Conservation (phyloP, 2,888 invertebrate genomes). For the Eutolmus rufibarbis region DNA sequence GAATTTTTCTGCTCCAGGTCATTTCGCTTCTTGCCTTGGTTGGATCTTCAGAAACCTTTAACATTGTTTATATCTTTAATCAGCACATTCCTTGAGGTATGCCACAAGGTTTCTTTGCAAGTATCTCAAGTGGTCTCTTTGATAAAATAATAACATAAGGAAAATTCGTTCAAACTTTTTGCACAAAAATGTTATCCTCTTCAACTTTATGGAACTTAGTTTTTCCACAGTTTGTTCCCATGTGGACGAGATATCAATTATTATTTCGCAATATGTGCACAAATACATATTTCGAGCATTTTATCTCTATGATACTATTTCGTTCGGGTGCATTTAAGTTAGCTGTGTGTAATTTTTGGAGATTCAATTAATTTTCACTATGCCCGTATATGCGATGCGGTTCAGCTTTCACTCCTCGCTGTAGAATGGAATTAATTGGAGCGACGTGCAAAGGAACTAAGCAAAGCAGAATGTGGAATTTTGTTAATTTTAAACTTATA, state of each 20-base stretch:
- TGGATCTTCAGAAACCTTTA: not conserved
- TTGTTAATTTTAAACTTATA: not conserved
- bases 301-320: not conserved
- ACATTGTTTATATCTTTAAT: not conserved
- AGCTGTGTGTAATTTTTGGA: not conserved
- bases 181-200: not conserved
- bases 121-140: not conserved
- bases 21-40: not conserved
- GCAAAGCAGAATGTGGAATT: not conserved
- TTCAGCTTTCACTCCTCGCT: not conserved
- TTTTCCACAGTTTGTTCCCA: not conserved
- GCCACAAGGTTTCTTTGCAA: not conserved
- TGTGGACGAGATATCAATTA: not conserved
- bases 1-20: not conserved
- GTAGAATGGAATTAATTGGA: not conserved
- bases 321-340: not conserved
- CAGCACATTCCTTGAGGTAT: not conserved
- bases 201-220: not conserved
- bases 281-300: not conserved
- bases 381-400: not conserved
- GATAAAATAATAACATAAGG: not conserved
- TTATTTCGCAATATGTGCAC: not conserved
- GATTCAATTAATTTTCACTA: not conserved
- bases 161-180: not conserved
- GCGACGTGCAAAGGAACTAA: not conserved